Conservation (phyloP, 2,113 vertebrate species). For the Sebastes schlegelii region DNA sequence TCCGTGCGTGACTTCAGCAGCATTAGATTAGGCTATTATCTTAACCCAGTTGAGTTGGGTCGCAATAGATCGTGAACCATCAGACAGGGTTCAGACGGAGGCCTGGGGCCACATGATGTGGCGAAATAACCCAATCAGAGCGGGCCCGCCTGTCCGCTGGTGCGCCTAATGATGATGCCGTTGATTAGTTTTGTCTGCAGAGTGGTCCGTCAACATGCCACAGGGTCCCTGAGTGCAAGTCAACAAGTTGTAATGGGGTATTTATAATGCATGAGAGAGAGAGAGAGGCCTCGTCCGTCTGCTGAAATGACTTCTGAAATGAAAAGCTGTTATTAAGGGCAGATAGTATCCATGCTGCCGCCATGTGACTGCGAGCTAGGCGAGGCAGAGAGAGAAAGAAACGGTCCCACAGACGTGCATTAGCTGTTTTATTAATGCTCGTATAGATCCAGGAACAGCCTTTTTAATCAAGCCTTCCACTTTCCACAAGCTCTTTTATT, state of each 20-base stretch:
- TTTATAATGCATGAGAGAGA: slow-evolving; percentile 68
- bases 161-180: slow-evolving; percentile 58
- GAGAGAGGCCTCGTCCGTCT: slow-evolving; percentile 23
- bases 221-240: slow-evolving; percentile 44
- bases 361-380: slow-evolving; percentile 27
- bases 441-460: slow-evolving; percentile 51
- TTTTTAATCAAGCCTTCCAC: slow-evolving; percentile 56
- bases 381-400: slow-evolving; percentile 4
- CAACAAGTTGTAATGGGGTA: slow-evolving; percentile 73
- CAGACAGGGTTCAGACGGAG: slow-evolving; percentile 42
- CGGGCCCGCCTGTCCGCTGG: slow-evolving; percentile 17
- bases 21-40: slow-evolving; percentile 55
- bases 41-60: slow-evolving; percentile 44
- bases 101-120: slow-evolving; percentile 39
- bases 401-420: slow-evolving; percentile 19
- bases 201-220: slow-evolving; percentile 58
- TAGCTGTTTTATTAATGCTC: slow-evolving; percentile 61
- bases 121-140: slow-evolving; percentile 66
- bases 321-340: slow-evolving; percentile 63
- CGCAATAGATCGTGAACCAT: slow-evolving; percentile 17
- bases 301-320: slow-evolving; percentile 48
- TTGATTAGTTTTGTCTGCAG: slow-evolving; percentile 63
- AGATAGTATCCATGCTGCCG: slow-evolving; percentile 35
- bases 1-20: slow-evolving; percentile 33
- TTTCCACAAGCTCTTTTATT: slow-evolving; percentile 50